Conservation (phyloP, 2,888 invertebrate species). For the Cecidostiba fungosa region DNA sequence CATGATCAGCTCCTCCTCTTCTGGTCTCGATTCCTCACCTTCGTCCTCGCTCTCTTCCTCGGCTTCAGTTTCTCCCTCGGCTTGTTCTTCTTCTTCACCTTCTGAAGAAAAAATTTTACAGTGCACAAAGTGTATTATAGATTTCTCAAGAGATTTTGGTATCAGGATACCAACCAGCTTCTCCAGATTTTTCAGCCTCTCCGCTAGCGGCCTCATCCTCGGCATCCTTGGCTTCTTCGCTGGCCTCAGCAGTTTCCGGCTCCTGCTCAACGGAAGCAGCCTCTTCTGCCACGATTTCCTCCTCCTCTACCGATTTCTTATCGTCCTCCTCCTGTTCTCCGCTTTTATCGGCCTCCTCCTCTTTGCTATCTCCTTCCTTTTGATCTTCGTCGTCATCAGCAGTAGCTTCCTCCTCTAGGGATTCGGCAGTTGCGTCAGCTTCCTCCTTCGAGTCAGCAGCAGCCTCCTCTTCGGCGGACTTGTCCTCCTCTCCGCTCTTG, state of each 20-base stretch:
- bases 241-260: slow-evolving; percentile 29
- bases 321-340: slow-evolving; percentile 64
- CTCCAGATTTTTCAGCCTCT: slow-evolving; percentile 65
- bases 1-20: slow-evolving; percentile 83
- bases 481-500: slow-evolving; percentile 59
- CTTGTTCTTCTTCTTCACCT: slow-evolving; percentile 22
- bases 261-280: slow-evolving; percentile 22
- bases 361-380: slow-evolving; percentile 56
- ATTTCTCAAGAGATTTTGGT: background rate
- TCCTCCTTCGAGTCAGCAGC: slow-evolving; percentile 67
- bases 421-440: slow-evolving; percentile 66
- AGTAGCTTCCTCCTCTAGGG: slow-evolving; percentile 63
- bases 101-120: background rate
- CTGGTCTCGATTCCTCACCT: slow-evolving; percentile 72
- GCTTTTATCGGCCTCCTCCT: slow-evolving; percentile 45
- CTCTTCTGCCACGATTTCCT: slow-evolving; percentile 14
- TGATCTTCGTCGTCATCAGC: slow-evolving; percentile 59
- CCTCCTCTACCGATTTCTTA: slow-evolving; percentile 45
- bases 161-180: slow-evolving; percentile 51
- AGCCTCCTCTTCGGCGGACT: slow-evolving; percentile 65
- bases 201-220: slow-evolving; percentile 49
- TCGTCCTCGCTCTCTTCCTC: slow-evolving; percentile 13
- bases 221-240: slow-evolving; percentile 27
- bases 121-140: background rate
- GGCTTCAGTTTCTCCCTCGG: background rate